Conservation (phyloP, 2,888 invertebrate species). For the Nebria brevicollis region DNA sequence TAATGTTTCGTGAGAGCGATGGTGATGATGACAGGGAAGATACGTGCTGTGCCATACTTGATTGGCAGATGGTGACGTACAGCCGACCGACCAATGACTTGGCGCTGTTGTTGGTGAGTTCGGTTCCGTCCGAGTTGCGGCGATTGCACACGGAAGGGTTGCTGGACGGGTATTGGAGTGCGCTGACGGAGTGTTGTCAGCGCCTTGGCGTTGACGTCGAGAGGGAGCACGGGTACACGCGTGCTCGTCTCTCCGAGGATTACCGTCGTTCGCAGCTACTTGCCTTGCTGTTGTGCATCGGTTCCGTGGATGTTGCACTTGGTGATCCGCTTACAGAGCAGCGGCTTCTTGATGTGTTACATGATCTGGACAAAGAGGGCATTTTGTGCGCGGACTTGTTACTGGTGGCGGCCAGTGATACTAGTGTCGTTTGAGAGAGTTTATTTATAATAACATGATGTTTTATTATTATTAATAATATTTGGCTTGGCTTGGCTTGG, state of each 20-base stretch:
- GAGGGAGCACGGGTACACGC: slow-evolving; percentile 66
- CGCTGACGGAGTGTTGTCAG: slow-evolving; percentile 70
- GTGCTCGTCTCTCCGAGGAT: slow-evolving; percentile 67
- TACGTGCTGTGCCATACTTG: slow-evolving; percentile 76
- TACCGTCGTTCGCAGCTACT: slow-evolving; percentile 75
- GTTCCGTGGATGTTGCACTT: slow-evolving; percentile 82
- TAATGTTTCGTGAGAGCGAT: slow-evolving; percentile 71
- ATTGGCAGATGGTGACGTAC: slow-evolving; percentile 88
- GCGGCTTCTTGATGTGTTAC: slow-evolving; percentile 77
- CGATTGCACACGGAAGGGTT: slow-evolving; percentile 71
- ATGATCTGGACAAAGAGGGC: slow-evolving; percentile 77
- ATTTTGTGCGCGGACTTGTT: slow-evolving; percentile 64
- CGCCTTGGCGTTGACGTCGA: slow-evolving; percentile 73
- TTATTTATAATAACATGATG: background rate
- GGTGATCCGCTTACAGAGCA: slow-evolving; percentile 81
- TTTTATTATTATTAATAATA: background rate
- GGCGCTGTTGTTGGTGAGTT: slow-evolving; percentile 77
- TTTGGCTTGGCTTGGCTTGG: background rate
- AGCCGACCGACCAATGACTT: slow-evolving; percentile 82
- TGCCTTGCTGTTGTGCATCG: slow-evolving; percentile 81
- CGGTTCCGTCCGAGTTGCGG: slow-evolving; percentile 76
- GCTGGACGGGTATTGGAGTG: slow-evolving; percentile 76
- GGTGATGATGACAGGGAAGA: slow-evolving; percentile 53
- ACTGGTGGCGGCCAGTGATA: slow-evolving; percentile 40
- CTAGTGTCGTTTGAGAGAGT: slow-evolving; percentile 29